A percentile compares a stretch with the other conserved stretches of the same genome.
phyloP scores from a whole-genome alignment of 2,113 vertebrate genomes.

The Entomyzon cyanotis region DNA sequence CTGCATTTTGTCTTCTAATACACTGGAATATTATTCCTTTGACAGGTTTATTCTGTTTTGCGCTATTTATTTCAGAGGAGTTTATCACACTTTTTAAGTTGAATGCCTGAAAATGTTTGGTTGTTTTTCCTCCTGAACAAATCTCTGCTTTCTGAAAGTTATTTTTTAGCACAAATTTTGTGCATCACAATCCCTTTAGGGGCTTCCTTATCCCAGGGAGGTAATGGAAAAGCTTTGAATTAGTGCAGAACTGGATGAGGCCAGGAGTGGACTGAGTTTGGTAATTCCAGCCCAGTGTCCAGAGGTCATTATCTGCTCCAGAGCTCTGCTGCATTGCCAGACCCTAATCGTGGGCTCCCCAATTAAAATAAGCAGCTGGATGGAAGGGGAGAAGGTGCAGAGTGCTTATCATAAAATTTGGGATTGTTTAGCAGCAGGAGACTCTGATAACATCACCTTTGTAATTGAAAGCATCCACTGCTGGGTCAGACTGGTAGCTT shows the following conservation, averaged over 20 bases:
- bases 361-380: neutral
- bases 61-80: conserved; percentile 50
- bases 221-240: neutral
- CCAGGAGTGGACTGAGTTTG: neutral
- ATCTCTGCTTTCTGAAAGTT: neutral
- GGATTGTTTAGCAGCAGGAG: neutral
- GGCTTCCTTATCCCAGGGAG: neutral
- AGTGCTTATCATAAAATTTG: neutral
- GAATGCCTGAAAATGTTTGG: neutral
- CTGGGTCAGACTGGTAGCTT: neutral
- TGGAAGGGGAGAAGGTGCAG: neutral
- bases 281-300: neutral
- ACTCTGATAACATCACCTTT: neutral
- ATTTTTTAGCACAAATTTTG: neutral
- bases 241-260: neutral
- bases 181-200: neutral
- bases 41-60: conserved; percentile 69
- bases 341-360: neutral
- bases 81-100: conserved; percentile 27
- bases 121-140: neutral
- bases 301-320: neutral
- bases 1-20: conserved; percentile 56
- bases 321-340: neutral
- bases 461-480: neutral
- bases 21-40: conserved; percentile 50